These are phyloP conservation scores for Diprion similis DNA, from an alignment of 1,140 invertebrate genomes.

Conservation along the genomic window DNA sequence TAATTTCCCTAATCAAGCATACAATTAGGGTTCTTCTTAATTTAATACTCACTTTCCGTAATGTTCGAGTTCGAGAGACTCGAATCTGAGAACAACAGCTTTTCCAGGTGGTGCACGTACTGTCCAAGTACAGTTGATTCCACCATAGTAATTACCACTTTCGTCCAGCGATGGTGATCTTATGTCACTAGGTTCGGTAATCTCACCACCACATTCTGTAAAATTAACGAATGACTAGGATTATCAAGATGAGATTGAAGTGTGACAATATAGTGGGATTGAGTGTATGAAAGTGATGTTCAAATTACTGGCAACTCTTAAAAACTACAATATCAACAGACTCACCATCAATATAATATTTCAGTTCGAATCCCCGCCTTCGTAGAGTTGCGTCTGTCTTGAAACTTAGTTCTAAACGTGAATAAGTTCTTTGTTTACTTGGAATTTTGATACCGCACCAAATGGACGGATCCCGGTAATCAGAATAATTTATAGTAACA, in stretches of 20 bases:
- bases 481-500: constrained; percentile 54
- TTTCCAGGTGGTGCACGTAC: constrained; percentile 75
- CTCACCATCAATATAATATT: constrained; percentile 53
- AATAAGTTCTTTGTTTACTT: constrained; percentile 27
- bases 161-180: constrained; percentile 47
- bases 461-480: not conserved
- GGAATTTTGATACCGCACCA: constrained; percentile 46
- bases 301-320: not conserved
- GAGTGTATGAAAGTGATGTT: not conserved
- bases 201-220: constrained; percentile 68
- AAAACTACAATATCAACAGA: constrained; percentile 9
- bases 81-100: constrained; percentile 72
- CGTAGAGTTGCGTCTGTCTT: constrained; percentile 47
- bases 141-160: constrained; percentile 51
- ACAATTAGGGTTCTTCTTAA: no score
- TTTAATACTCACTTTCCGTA: constrained; percentile 32
- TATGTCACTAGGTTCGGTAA: constrained; percentile 55
- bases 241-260: not conserved
- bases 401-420: constrained; percentile 43
- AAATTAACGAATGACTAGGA: constrained; percentile 17
- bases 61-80: constrained; percentile 62
- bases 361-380: constrained; percentile 50
- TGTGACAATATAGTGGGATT: not conserved
- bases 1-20: no score
- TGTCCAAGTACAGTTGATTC: constrained; percentile 79